phyloP scores from a whole-genome alignment of 2,113 vertebrate species.

The Anarhynchus alexandrinus region DNA sequence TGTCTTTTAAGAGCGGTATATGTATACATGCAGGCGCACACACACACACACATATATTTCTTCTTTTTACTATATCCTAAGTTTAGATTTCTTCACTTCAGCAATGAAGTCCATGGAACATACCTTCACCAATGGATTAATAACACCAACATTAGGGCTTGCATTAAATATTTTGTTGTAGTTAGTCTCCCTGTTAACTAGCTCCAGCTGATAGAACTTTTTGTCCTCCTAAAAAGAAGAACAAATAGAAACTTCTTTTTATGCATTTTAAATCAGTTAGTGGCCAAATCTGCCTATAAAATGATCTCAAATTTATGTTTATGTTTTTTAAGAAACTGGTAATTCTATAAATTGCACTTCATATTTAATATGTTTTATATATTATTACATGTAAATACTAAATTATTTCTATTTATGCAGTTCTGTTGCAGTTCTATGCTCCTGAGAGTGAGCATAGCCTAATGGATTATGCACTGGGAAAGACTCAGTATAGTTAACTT shows the following conservation, averaged over 20 bases:
- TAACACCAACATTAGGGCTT: constrained; percentile 95
- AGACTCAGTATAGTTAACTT: neutral
- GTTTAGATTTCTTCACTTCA: constrained; percentile 38
- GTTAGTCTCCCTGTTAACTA: constrained; percentile 98
- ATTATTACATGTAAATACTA: neutral
- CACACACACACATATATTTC: neutral
- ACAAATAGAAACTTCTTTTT: constrained; percentile 75
- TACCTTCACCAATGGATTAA: constrained; percentile 99
- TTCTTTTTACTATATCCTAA: neutral
- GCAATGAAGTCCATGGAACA: constrained; percentile 67
- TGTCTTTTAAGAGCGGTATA: neutral
- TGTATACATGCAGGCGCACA: neutral
- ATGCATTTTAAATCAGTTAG: constrained; percentile 46
- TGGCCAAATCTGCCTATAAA: constrained; percentile 25
- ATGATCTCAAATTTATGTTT: neutral
- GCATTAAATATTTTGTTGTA: constrained; percentile 99
- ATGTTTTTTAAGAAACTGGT: neutral
- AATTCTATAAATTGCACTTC: constrained; percentile 1
- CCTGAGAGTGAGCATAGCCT: neutral
- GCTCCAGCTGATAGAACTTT: constrained; percentile 98
- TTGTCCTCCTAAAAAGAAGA: constrained; percentile 91
- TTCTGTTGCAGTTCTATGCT: neutral
- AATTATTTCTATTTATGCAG: neutral
- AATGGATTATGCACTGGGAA: neutral
- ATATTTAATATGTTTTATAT: neutral